Conservation (phyloP, 2,888 invertebrate species). For the Cyclophora punctaria region DNA sequence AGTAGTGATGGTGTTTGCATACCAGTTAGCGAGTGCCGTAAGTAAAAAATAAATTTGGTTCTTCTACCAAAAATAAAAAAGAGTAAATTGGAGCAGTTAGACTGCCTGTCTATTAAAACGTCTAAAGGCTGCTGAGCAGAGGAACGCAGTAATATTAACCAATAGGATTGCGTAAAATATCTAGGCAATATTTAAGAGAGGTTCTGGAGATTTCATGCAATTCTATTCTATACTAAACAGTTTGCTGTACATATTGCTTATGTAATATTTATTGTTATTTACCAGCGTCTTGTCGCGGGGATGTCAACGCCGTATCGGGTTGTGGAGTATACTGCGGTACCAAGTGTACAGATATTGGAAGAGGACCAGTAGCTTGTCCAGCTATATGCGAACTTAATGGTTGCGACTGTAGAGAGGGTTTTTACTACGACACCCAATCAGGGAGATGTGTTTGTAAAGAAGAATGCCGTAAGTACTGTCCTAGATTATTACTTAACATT, state of each 20-base stretch:
- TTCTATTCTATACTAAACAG: too few species aligned
- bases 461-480: constrained; percentile 19
- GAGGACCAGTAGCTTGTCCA: constrained; percentile 5
- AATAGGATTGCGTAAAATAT: too few species aligned
- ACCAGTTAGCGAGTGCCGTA: constrained; percentile 21
- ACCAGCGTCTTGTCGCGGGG: constrained; percentile 23
- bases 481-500: neutral
- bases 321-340: constrained; percentile 27
- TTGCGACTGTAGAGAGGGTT: constrained; percentile 23
- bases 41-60: too few species aligned
- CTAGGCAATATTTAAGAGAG: too few species aligned
- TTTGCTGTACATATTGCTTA: too few species aligned
- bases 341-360: constrained; percentile 20
- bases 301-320: constrained; percentile 25
- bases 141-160: too few species aligned
- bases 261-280: too few species aligned
- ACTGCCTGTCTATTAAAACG: too few species aligned
- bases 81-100: too few species aligned
- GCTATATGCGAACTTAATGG: constrained; percentile 11
- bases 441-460: constrained; percentile 14
- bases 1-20: constrained; percentile 23
- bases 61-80: too few species aligned
- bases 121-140: too few species aligned
- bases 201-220: too few species aligned
- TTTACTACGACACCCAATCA: constrained; percentile 17